Percentiles rank a stretch among this genome's conserved stretches.
phyloP scores from a whole-genome alignment of 2,113 vertebrate genomes.

The Bothrops jararaca region DNA sequence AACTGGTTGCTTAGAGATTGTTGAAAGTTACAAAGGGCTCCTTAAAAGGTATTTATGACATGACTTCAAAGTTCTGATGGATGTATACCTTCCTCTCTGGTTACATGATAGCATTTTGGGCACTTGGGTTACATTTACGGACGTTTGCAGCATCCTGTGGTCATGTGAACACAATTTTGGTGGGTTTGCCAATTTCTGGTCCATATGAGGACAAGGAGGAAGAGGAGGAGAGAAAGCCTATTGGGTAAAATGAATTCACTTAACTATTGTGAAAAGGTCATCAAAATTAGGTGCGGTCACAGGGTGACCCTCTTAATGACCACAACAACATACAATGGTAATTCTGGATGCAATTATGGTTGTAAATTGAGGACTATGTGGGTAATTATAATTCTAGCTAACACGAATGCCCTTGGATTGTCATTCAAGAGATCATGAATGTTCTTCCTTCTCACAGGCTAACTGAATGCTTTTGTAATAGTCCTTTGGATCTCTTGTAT shows the following conservation, averaged over 20 bases:
- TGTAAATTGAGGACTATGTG: not conserved
- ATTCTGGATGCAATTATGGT: not conserved
- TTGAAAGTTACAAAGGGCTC: not conserved
- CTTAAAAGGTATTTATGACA: not conserved
- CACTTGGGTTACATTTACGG: not conserved
- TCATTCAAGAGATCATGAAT: conserved; percentile 14
- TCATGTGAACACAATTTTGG: not conserved
- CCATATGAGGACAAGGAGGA: not conserved
- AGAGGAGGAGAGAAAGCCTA: not conserved
- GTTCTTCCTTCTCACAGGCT: conserved; percentile 28
- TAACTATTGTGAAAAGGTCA: not conserved
- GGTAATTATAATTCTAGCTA: not conserved
- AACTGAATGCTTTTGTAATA: conserved; percentile 44
- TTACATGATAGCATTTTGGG: not conserved
- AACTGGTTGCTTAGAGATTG: not conserved
- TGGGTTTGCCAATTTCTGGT: not conserved
- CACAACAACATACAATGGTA: not conserved
- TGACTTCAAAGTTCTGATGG: not conserved
- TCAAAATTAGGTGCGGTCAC: not conserved
- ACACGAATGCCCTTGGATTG: not conserved
- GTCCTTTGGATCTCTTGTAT: conserved; percentile 50
- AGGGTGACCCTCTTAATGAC: not conserved
- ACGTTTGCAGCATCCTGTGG: not conserved
- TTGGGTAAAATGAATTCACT: not conserved
- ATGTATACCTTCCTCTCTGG: not conserved